Evolutionary conservation across 2,113 vertebrate species (phyloP), one percentile per base, ranked within the genome.

Genomic region (Zonotrichia leucophrys): DNA sequence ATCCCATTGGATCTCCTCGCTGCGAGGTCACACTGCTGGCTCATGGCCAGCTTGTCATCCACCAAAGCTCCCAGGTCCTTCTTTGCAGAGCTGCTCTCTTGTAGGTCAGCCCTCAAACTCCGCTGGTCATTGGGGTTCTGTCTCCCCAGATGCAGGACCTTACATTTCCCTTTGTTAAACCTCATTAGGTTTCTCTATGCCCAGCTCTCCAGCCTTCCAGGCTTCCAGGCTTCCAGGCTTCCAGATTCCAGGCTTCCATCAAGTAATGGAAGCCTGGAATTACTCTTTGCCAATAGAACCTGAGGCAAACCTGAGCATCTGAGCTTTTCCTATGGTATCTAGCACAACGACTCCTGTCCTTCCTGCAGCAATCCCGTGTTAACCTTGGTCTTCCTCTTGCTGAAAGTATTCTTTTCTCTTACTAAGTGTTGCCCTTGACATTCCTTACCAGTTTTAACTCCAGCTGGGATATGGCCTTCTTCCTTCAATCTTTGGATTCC

Each of bases 161-260:
- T 21, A 23, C 10, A 41, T 9, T 41, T 53, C 3, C 6, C 12
- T 31, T 60, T 27, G 9, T 52, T 60, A 50, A 68, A 52, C 6
- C 3, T 39, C 46, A 15, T 23, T 13, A n/a, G 10, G 7, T n/a
- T 62, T 78, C 19, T 52, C 37, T 22, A 27, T 0, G 0, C 4
- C 18, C 39, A 77, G 1, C 15, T 69, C 22, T 69, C 19, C 28
- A 39, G 18, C 12, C 15, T 46, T 41, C 41, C 41, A 41, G 41
- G 12, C 39, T 41, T 41, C 39, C 39, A 41, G 12, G 41, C 41
- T 41, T 41, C n/a, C n/a, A n/a, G n/a, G n/a, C n/a, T n/a, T n/a
- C 41, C 41, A 41, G 41, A 41, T 41, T 41, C 41, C 41, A 41
- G 41, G 39, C 39, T 41, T 41, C 39, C 39, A 2, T 39, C 4